phyloP scores from a whole-genome alignment of 2,888 invertebrate species.

The Eupithecia pulchellata region DNA sequence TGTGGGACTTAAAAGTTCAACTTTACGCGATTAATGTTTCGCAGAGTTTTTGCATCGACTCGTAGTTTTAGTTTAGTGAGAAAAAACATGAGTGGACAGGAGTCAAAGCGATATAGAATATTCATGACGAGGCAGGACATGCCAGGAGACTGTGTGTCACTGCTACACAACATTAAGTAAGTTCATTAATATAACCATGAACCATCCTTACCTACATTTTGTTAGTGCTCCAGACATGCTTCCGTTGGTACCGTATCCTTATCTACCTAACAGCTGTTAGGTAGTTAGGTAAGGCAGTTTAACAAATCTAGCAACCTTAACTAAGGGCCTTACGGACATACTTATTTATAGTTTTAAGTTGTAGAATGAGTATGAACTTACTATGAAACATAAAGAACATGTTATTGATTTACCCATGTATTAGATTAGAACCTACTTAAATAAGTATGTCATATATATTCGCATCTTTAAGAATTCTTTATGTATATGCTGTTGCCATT shows the following conservation, averaged over 20 bases:
- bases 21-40: conserved; percentile 61
- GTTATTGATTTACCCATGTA: no score
- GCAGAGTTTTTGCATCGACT: conserved; percentile 54
- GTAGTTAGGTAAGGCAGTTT: conserved; percentile 10
- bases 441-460: no score
- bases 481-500: no score
- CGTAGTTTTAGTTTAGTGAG: conserved; percentile 53
- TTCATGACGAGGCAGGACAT: conserved; percentile 88
- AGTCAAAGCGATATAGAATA: conserved; percentile 79
- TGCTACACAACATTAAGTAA: conserved; percentile 86
- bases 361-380: not conserved
- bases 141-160: conserved; percentile 85
- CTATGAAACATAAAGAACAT: not conserved
- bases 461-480: no score
- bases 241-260: no score
- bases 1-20: conserved; percentile 19
- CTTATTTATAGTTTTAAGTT: not conserved
- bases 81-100: conserved; percentile 65
- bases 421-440: no score
- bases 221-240: not conserved
- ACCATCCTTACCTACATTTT: not conserved
- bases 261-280: conserved; percentile 7
- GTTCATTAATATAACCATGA: not conserved
- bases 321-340: no score
- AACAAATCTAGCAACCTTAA: no score